Conservation (phyloP, 2,113 vertebrate genomes). For the Chunga burmeisteri region DNA sequence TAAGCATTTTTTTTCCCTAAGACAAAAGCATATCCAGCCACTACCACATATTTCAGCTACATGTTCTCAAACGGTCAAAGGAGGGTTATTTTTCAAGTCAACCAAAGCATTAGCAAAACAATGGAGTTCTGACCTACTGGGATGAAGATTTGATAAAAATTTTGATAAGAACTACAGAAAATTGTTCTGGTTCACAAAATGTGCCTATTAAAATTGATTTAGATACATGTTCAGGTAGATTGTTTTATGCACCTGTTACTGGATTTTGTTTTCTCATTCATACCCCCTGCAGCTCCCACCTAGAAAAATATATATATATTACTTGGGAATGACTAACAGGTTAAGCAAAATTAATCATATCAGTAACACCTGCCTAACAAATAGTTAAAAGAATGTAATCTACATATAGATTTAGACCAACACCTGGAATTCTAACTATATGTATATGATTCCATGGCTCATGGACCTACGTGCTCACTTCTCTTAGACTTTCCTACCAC, state of each 20-base stretch:
- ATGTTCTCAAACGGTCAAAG: background rate
- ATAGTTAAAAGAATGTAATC: background rate
- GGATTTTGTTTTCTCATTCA: background rate
- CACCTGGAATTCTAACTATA: background rate
- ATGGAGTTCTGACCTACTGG: background rate
- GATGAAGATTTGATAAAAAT: background rate
- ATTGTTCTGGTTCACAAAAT: background rate
- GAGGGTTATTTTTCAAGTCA: background rate
- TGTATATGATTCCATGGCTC: background rate
- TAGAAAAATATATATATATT: background rate
- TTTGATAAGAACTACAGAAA: background rate
- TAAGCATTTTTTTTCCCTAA: background rate
- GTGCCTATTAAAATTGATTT: background rate
- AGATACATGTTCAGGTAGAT: background rate
- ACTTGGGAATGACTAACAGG: background rate
- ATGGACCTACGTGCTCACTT: background rate
- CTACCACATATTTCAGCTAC: background rate
- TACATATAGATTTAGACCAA: background rate
- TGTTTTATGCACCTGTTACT: background rate
- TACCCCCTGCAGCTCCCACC: slow-evolving; percentile 45
- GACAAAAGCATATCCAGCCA: background rate
- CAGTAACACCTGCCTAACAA: background rate
- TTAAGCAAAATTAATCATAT: background rate
- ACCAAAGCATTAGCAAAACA: background rate
- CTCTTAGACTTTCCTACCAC: background rate